Evolutionary conservation across 1,140 invertebrate species (phyloP).

Genomic region (Microplitis mediator): DNA sequence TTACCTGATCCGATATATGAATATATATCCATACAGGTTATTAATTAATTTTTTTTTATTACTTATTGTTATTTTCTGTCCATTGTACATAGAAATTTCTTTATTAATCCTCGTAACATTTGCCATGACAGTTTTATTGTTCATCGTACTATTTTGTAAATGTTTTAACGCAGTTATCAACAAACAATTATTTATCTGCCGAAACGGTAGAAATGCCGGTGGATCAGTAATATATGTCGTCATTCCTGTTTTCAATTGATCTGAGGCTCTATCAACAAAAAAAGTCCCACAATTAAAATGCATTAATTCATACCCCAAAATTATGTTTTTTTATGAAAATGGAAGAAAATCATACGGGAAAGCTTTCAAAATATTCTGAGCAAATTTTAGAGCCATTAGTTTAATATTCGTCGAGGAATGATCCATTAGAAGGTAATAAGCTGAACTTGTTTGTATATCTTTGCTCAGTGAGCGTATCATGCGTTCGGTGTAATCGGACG

Average conservation of each 20-base stretch:
- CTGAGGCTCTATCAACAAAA: conserved; percentile 25
- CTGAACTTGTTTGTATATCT: conserved; percentile 36
- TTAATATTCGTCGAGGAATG: conserved; percentile 28
- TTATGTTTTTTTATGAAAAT: background rate
- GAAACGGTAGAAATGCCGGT: conserved; percentile 27
- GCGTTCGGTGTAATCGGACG: conserved; percentile 27
- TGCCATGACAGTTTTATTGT: conserved; percentile 9
- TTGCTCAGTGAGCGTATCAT: conserved; percentile 36
- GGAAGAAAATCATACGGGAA: conserved; percentile 34
- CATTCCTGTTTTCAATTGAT: conserved; percentile 40
- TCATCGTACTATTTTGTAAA: background rate
- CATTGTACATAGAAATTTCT: conserved; percentile 34
- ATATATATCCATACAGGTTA: too few species aligned
- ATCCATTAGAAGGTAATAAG: conserved; percentile 38
- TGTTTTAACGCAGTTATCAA: conserved; percentile 12
- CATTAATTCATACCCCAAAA: background rate
- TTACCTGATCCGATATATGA: too few species aligned
- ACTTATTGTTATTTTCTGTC: conserved; percentile 40
- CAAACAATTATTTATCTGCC: conserved; percentile 37
- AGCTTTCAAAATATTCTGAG: conserved; percentile 29
- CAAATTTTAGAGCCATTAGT: conserved; percentile 27
- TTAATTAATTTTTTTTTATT: conserved; percentile 10
- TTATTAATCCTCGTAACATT: conserved; percentile 9
- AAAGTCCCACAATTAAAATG: background rate
- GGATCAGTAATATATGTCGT: conserved; percentile 22